Conservation (phyloP, 2,113 vertebrate genomes). For the Cettia cetti region DNA sequence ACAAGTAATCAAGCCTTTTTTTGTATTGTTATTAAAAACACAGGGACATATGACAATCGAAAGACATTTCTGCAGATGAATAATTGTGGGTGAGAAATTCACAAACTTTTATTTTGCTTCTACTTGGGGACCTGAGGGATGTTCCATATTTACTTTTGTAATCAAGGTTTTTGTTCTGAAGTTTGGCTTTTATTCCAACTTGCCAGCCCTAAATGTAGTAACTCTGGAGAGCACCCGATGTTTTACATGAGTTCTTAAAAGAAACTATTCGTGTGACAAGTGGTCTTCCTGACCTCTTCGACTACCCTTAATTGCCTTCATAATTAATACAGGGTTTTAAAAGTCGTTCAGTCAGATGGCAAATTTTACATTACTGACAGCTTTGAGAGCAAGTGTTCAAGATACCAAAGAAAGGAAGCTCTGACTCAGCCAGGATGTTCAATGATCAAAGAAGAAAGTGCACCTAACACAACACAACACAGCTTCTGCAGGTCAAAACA, state of each 20-base stretch:
- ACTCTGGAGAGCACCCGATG: not conserved
- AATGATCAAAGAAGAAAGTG: not conserved
- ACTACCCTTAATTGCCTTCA: not conserved
- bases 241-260: not conserved
- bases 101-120: not conserved
- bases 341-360: not conserved
- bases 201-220: accelerated
- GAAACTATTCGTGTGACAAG: not conserved
- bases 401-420: not conserved
- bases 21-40: not conserved
- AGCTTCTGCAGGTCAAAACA: not conserved
- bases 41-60: not conserved
- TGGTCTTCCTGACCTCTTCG: not conserved
- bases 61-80: not conserved
- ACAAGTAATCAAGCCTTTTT: not conserved
- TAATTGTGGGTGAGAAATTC: not conserved
- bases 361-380: not conserved
- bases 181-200: not conserved
- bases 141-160: not conserved
- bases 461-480: conserved; percentile 1
- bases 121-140: not conserved
- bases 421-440: not conserved
- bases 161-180: not conserved
- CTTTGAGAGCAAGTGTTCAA: not conserved
- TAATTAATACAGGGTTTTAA: not conserved